A percentile compares a stretch with the other conserved stretches of the same genome.
These are phyloP conservation scores for Thomomys bottae DNA, from an alignment of 2,113 vertebrate genomes.

Conservation along the genomic window DNA sequence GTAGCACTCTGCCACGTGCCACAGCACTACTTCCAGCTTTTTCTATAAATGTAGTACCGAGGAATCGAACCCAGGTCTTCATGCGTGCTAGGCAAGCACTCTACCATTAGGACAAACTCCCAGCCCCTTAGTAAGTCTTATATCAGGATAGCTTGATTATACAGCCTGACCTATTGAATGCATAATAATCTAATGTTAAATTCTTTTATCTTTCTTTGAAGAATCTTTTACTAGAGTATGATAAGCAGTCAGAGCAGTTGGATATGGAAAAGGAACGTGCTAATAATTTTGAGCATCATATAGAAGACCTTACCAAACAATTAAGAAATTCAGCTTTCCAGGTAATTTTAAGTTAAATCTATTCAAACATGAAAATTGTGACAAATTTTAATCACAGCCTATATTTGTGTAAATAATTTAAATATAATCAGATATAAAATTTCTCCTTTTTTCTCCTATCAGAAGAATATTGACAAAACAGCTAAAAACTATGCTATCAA, in stretches of 20 bases:
- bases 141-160: slow-evolving; percentile 5
- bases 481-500: neutral
- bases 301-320: slow-evolving; percentile 91
- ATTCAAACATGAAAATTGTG: slow-evolving; percentile 9
- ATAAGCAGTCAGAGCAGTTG: slow-evolving; percentile 94
- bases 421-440: neutral
- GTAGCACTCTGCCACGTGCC: no score
- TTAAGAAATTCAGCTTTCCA: slow-evolving; percentile 88
- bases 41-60: no score
- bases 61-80: no score
- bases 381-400: neutral
- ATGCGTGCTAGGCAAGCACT: no score
- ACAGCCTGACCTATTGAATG: neutral
- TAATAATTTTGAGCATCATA: slow-evolving; percentile 89
- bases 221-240: slow-evolving; percentile 96
- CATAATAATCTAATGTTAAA: slow-evolving; percentile 39
- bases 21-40: no score
- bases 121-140: neutral
- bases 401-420: slow-evolving; percentile 28
- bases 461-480: slow-evolving; percentile 15
- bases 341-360: slow-evolving; percentile 84
- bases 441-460: neutral
- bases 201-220: slow-evolving; percentile 81
- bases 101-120: no score
- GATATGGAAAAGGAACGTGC: slow-evolving; percentile 91